Conservation (phyloP, 2,888 invertebrate species). For the Drosophila mimetica region DNA sequence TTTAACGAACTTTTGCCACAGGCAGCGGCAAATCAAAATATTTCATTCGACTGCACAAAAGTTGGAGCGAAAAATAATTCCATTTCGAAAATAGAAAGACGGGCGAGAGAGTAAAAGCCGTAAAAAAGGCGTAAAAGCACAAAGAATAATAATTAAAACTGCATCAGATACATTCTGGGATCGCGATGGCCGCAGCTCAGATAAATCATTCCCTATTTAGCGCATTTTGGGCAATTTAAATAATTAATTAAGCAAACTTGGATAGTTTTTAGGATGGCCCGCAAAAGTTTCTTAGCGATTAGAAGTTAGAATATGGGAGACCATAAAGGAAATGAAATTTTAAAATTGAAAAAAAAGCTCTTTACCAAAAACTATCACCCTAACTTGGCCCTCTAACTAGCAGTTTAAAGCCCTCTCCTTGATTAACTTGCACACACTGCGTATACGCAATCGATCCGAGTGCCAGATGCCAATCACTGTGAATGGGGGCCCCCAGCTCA, state of each 20-base stretch:
- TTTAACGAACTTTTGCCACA: constrained; percentile 79
- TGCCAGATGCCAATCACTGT: constrained; percentile 38
- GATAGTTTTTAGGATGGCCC: constrained; percentile 44
- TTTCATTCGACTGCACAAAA: constrained; percentile 70
- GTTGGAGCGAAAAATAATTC: constrained; percentile 71
- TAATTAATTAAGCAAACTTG: constrained; percentile 66
- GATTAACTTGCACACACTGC: constrained; percentile 35
- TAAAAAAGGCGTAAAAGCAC: constrained; percentile 18
- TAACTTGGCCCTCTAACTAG: constrained; percentile 11
- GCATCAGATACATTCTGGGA: constrained; percentile 33
- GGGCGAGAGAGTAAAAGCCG: constrained; percentile 14
- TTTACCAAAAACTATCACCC: neutral
- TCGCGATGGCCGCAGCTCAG: constrained; percentile 11
- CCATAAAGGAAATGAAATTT: neutral
- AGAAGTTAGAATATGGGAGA: neutral
- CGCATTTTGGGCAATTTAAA: constrained; percentile 52
- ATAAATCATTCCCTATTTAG: constrained; percentile 64
- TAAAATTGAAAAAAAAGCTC: neutral
- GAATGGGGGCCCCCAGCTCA: constrained; percentile 7
- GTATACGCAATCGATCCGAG: constrained; percentile 41
- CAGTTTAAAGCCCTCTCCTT: neutral
- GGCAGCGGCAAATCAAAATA: constrained; percentile 79
- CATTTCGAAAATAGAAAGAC: constrained; percentile 59
- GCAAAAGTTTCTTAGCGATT: constrained; percentile 17
- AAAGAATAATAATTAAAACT: constrained; percentile 52